Percentiles rank a stretch among this genome's conserved stretches.
Evolutionary conservation across 2,888 invertebrate species (phyloP).

Genomic region (Empis stercorea): DNA sequence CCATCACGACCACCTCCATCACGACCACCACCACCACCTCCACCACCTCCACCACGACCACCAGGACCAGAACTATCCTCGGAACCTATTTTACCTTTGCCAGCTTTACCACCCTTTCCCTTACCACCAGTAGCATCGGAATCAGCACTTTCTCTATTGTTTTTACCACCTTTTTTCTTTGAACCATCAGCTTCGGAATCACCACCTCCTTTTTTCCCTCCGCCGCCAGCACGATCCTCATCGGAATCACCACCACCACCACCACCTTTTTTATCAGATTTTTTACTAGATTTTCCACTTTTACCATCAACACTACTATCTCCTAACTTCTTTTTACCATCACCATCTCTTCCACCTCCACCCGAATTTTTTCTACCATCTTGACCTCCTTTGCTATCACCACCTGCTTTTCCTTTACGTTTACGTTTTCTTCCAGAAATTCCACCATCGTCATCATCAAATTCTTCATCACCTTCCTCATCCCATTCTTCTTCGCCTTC

Average conservation of each 20-base stretch:
- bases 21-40: neutral
- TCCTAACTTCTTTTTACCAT: neutral
- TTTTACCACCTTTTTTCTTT: neutral
- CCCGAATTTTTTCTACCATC: too few relatives aligned
- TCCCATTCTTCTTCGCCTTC: neutral
- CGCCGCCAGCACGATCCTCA: neutral
- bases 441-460: neutral
- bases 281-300: neutral
- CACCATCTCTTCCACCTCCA: neutral
- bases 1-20: conserved; percentile 1
- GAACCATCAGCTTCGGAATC: neutral
- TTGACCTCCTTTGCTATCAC: neutral
- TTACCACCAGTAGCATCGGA: neutral
- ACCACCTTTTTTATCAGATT: neutral
- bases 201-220: neutral
- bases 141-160: neutral
- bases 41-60: conserved; percentile 2
- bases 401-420: neutral
- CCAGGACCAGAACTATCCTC: too few relatives aligned
- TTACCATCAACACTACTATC: too few relatives aligned
- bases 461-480: neutral
- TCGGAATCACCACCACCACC: neutral
- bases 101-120: neutral
- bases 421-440: neutral
- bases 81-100: too few relatives aligned